Base-by-base conservation (phyloP, 2,113 vertebrate species). In the Oxygymnocypris stewartii region DNA sequence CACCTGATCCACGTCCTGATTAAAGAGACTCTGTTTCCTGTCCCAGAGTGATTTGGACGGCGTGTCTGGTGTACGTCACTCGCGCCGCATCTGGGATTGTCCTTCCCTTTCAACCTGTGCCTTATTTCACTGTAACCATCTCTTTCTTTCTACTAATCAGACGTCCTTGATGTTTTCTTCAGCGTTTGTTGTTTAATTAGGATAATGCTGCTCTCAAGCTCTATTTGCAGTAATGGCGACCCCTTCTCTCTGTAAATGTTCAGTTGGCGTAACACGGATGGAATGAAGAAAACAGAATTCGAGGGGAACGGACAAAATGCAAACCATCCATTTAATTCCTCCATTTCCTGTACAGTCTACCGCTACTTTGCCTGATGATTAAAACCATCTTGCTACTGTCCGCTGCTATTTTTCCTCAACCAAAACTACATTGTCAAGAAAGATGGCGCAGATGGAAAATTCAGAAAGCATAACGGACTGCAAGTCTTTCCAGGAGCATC, bases 311-410 rank as follows among this genome's bases (percentile, higher is more conserved):
- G 88, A 90, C 88, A 57, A 57, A 91, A 92, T 88, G 88, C 89
- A 92, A 94, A 92, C 88, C 88, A 89, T 86, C 89, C 87, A 51
- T 90, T 92, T 92, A 84, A 92, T 92, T 91, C 85, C 91, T 91
- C 92, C 88, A 92, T 93, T 93, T 93, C 91, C 92, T 90, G 71
- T 80, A 82, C 82, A 2, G 85, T 83, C 87, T 75, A 65, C 87
- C 14, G 44, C 86, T 65, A 79, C 84, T 90, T 89, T 67, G 61
- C 84, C 49, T 8, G 9, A 87, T 93, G 91, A 93, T 92, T 90
- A 89, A 88, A 93, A 92, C 87, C 92, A 92, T 90, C 90, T 91
- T 85, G 74, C 23, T 73, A n/a, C 59, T 20, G 40, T 81, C 37
- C 5, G n/a, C 11, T 14, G 73, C 73, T 25, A 14, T 75, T 75